Evolutionary conservation across 2,113 vertebrate genomes (phyloP).

Genomic region (mouse (Mus musculus)): DNA sequence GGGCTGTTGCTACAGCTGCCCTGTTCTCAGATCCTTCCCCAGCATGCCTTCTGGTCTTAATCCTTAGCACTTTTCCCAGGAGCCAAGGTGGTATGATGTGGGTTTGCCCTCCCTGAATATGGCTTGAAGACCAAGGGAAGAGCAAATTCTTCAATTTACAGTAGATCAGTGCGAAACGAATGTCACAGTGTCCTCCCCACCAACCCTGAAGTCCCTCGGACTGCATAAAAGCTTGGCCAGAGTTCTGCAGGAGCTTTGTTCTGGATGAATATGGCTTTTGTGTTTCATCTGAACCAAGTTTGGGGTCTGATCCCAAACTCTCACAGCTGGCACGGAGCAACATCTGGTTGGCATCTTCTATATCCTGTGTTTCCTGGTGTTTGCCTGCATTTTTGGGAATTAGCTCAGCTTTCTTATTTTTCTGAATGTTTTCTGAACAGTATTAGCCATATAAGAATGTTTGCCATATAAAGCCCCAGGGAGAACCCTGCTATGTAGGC

Average conservation of each 20-base stretch:
- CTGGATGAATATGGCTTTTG: constrained; percentile 70
- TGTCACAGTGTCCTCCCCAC: not conserved
- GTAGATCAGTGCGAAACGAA: constrained; percentile 51
- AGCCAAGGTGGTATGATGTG: constrained; percentile 75
- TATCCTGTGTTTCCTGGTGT: constrained; percentile 68
- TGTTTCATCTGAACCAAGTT: constrained; percentile 67
- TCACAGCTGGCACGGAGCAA: constrained; percentile 68
- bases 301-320: constrained; percentile 60
- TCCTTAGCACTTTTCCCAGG: constrained; percentile 72
- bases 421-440: constrained; percentile 62
- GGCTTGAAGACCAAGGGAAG: constrained; percentile 49
- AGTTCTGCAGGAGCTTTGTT: constrained; percentile 57
- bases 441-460: constrained; percentile 57
- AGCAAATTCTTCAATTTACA: constrained; percentile 58
- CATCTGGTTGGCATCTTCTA: constrained; percentile 75
- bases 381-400: constrained; percentile 70
- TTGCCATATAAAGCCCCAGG: constrained; percentile 51
- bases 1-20: constrained; percentile 76
- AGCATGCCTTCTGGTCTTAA: constrained; percentile 73
- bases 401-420: constrained; percentile 63
- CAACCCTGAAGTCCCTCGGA: not conserved
- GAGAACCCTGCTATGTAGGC: constrained; percentile 63
- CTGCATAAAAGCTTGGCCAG: constrained; percentile 44
- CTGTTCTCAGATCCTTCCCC: constrained; percentile 55
- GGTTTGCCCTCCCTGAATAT: constrained; percentile 61